These are phyloP conservation scores for Drosophila peninsularis DNA, from an alignment of 2,888 invertebrate species.

Conservation along the genomic window DNA sequence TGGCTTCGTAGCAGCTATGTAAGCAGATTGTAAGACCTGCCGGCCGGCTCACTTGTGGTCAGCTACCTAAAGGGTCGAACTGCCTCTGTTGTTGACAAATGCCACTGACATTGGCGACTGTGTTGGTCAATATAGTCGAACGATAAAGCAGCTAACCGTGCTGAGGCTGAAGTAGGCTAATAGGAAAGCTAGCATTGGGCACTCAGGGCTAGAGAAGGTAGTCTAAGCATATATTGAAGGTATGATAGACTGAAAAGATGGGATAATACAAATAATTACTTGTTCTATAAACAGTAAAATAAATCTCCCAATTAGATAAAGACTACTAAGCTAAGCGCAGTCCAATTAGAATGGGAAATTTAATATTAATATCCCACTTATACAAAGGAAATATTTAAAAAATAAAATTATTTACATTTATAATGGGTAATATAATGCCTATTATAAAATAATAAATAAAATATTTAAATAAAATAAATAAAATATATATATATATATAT, in stretches of 20 bases:
- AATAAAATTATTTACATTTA: too few relatives aligned
- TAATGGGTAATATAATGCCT: too few relatives aligned
- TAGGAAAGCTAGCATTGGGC: background rate
- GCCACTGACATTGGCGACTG: conserved; percentile 25
- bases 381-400: too few relatives aligned
- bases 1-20: conserved; percentile 35
- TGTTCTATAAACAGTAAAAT: too few relatives aligned
- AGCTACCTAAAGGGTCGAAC: conserved; percentile 56
- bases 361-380: background rate
- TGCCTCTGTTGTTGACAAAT: conserved; percentile 62
- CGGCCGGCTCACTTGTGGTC: conserved; percentile 67
- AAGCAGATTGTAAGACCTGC: conserved; percentile 64
- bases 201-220: background rate
- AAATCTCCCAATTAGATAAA: too few relatives aligned
- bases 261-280: too few relatives aligned
- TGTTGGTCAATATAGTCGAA: conserved; percentile 1
- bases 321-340: too few relatives aligned
- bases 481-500: too few relatives aligned
- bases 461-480: too few relatives aligned
- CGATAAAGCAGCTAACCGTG: background rate
- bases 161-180: background rate
- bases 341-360: too few relatives aligned
- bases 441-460: too few relatives aligned
- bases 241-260: background rate
- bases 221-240: background rate